Percentiles rank a stretch among this genome's conserved stretches.
Conservation (phyloP, 2,888 invertebrate species). For the Pristionchus fissidentatus region DNA sequence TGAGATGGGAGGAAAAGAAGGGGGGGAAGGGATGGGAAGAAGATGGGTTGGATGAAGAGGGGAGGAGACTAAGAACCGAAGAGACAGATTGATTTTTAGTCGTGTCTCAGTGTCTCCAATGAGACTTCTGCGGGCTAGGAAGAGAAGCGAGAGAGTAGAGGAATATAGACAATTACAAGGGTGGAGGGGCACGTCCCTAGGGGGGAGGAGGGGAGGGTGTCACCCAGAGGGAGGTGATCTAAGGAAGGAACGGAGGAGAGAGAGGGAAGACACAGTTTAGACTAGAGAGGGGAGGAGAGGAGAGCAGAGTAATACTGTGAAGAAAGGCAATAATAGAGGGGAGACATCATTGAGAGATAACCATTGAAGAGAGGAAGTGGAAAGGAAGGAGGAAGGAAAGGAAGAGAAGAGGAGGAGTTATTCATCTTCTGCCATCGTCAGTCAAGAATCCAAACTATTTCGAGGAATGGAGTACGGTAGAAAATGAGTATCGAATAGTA, state of each 20-base stretch:
- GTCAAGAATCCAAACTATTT: background rate
- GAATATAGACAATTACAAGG: constrained; percentile 46
- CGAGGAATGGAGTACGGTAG: background rate
- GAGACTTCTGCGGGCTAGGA: background rate
- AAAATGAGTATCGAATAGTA: background rate
- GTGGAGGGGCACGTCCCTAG: constrained; percentile 22
- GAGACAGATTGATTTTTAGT: constrained; percentile 47
- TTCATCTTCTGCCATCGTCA: background rate
- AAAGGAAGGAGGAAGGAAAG: constrained; percentile 35
- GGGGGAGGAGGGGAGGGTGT: constrained; percentile 34
- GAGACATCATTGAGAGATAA: constrained; percentile 34
- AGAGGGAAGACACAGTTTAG: constrained; percentile 30
- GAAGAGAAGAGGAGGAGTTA: constrained; percentile 13
- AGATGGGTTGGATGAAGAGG: background rate
- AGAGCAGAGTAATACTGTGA: background rate
- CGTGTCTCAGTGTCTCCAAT: background rate
- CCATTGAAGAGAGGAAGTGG: constrained; percentile 22
- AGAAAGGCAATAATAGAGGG: constrained; percentile 16
- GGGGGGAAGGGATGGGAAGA: background rate
- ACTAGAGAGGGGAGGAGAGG: constrained; percentile 23
- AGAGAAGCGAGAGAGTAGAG: constrained; percentile 32
- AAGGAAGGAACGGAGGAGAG: background rate
- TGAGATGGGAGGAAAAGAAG: background rate
- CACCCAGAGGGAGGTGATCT: background rate
- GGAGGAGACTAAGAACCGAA: constrained; percentile 23